Conservation (phyloP, 37 sponge, comb jelly and placozoan species). For the Mnemiopsis leidyi region DNA sequence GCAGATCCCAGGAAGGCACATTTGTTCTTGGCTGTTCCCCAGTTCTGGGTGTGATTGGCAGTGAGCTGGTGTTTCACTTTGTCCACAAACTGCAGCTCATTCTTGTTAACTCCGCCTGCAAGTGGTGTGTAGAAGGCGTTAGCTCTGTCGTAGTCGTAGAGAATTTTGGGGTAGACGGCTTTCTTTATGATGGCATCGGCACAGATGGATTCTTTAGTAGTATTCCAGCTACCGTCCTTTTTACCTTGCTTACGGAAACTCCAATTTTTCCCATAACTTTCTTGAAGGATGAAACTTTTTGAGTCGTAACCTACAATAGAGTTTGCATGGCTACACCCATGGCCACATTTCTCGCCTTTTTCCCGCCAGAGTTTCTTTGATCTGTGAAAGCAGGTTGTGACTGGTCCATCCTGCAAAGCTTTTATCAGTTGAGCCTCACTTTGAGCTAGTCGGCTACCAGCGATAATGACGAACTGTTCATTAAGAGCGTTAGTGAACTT, state of each 20-base stretch:
- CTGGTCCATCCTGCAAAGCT: neutral
- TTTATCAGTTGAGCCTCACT: neutral
- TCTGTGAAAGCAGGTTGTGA: neutral
- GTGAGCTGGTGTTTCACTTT: neutral
- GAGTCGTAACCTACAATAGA: conserved; percentile 6
- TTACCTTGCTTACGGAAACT: too few species aligned
- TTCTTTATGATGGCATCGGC: neutral
- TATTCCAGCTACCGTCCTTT: neutral
- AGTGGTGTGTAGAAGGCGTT: neutral
- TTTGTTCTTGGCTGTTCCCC: conserved; percentile 2
- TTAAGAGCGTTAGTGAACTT: neutral
- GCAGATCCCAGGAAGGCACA: conserved; percentile 34
- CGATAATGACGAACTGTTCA: conserved; percentile 13
- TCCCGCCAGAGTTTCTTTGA: too few species aligned
- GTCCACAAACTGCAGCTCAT: neutral
- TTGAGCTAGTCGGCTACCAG: neutral
- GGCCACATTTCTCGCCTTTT: neutral
- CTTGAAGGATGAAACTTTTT: neutral
- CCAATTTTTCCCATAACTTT: conserved; percentile 4
- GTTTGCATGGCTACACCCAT: neutral
- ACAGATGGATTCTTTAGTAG: neutral
- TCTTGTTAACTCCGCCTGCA: neutral
- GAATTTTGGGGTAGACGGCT: neutral
- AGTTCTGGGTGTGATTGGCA: neutral
- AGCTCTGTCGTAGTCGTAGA: conserved; percentile 56